Evolutionary conservation across 2,113 vertebrate species (phyloP), one percentile per base, ranked within the genome.

Genomic region (Phyllostomus discolor): DNA sequence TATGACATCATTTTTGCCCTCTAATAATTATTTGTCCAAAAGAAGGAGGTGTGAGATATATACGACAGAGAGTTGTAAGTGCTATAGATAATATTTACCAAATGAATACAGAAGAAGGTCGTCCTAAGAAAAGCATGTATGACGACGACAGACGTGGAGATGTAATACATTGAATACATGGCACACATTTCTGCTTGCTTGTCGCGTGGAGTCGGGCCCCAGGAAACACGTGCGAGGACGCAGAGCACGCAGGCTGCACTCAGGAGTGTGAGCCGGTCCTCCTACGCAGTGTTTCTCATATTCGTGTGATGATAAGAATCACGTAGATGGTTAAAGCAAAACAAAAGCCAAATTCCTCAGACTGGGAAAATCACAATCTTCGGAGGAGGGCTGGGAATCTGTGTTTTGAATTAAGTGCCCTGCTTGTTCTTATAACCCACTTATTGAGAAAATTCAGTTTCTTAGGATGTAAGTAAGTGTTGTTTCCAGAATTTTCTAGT

Each of bases 1-100:
- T 72, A 79, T 41, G 28, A 43, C 35, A 50, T 83, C 52, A 92
- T 41, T 83, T 48, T 64, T 92, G 62, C 24, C 48, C 24, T 84
- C 17, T 91, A 83, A 79, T 84, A 72, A 66, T 88, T 66, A 15
- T 67, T 67, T 72, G n/a, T 85, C 33, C 46, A 14, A 59, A 73
- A 89, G 88, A 76, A 94, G 78, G 59, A 92, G 33, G n/a, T 90
- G 57, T 96, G 70, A 96, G 54, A 69, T 83, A 79, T 48, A 89
- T 85, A 70, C 78, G 79, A 82, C 17, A 72, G 70, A 79, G 26
- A 54, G 19, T 79, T 73, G 26, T 43, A 88, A 70, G 33, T 48
- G 10, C 52, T 81, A 1, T 85, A 20, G 28, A 9, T 72, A 28
- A 46, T 92, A 38, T n/a, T 95, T 95, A 78, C 46, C 62, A 79